Evolutionary conservation across 2,888 invertebrate genomes (phyloP).

Genomic region (Cyaniris semiargus): DNA sequence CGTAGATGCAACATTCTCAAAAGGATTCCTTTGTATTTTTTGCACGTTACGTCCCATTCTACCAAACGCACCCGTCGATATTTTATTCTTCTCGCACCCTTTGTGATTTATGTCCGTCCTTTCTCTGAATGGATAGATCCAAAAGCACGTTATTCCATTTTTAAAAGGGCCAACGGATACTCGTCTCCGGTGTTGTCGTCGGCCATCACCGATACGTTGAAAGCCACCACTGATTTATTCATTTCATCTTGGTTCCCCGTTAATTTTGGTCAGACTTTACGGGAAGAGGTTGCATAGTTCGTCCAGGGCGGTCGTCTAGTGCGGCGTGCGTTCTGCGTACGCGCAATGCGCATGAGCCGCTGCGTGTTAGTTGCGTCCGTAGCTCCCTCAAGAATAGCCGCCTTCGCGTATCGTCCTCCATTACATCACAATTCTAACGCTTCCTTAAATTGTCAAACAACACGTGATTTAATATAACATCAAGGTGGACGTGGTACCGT

Average conservation of each 20-base stretch:
- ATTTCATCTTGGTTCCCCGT: slow-evolving; percentile 64
- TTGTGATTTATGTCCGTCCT: slow-evolving; percentile 67
- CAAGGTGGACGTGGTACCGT: slow-evolving; percentile 11
- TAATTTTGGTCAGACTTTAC: slow-evolving; percentile 63
- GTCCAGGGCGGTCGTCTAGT: slow-evolving; percentile 55
- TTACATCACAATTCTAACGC: slow-evolving; percentile 7
- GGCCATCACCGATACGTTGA: slow-evolving; percentile 54
- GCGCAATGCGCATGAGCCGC: slow-evolving; percentile 73
- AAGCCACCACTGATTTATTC: slow-evolving; percentile 53
- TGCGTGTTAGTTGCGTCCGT: slow-evolving; percentile 71
- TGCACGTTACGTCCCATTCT: slow-evolving; percentile 55
- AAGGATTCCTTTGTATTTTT: slow-evolving; percentile 56
- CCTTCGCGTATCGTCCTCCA: slow-evolving; percentile 43
- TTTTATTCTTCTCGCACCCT: slow-evolving; percentile 62
- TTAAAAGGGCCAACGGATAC: slow-evolving; percentile 70
- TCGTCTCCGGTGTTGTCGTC: slow-evolving; percentile 74
- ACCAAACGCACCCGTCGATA: slow-evolving; percentile 47
- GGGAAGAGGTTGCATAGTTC: slow-evolving; percentile 64
- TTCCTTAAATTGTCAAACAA: not conserved
- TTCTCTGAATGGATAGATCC: slow-evolving; percentile 58
- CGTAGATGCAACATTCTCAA: slow-evolving; percentile 41
- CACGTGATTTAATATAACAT: not conserved
- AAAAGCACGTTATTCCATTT: slow-evolving; percentile 69
- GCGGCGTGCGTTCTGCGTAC: slow-evolving; percentile 53
- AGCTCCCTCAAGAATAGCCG: slow-evolving; percentile 75